Conservation (phyloP, 2,888 invertebrate species). For the Mystacides longicornis region DNA sequence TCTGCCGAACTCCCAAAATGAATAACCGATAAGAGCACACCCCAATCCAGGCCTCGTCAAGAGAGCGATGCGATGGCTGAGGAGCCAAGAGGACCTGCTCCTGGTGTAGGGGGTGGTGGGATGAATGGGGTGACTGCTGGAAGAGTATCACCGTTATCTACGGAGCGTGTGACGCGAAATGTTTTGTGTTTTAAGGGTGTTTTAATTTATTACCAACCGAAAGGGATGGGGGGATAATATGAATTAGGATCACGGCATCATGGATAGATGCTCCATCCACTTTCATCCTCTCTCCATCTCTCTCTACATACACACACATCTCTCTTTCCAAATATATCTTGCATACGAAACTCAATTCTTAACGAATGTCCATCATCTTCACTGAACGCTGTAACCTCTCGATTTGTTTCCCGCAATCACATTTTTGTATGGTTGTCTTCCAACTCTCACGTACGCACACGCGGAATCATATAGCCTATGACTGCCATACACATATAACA, state of each 20-base stretch:
- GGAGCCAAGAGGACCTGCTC: not conserved
- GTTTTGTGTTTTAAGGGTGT: slow-evolving; percentile 27
- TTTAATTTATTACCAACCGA: slow-evolving; percentile 27
- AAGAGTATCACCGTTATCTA: slow-evolving; percentile 23
- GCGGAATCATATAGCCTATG: no score
- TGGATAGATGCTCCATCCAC: slow-evolving; percentile 23
- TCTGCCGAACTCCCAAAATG: not conserved
- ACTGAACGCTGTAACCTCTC: no score
- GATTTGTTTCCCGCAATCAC: no score
- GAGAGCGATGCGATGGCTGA: slow-evolving; percentile 1
- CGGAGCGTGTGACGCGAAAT: slow-evolving; percentile 27
- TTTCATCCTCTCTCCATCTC: no score
- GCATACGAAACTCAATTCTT: no score
- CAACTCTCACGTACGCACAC: no score
- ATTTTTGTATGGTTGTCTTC: no score
- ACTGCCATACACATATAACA: no score
- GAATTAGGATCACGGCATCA: slow-evolving; percentile 26
- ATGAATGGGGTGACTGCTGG: slow-evolving; percentile 3
- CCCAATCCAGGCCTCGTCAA: not conserved
- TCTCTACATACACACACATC: not conserved
- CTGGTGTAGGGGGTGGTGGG: slow-evolving; percentile 5
- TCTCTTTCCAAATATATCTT: no score
- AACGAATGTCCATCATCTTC: no score
- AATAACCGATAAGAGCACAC: slow-evolving; percentile 1
- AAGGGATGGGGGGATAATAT: slow-evolving; percentile 26